Evolutionary conservation across 1,140 invertebrate species (phyloP), one percentile per base, ranked within the genome.

Genomic region (Calosoma granatense): DNA sequence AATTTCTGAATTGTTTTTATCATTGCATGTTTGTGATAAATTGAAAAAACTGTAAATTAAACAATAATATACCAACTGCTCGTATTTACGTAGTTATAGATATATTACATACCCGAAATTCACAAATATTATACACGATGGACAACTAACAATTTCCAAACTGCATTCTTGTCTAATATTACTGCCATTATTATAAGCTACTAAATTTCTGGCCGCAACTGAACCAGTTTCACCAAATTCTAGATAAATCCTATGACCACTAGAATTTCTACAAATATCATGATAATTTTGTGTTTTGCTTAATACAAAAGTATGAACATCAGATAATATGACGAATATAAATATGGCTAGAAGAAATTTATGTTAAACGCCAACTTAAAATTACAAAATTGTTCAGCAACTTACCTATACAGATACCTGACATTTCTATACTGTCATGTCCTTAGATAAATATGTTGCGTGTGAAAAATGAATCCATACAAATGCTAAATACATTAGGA

Each of bases 111-210:
- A 76, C 58, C 74, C 78, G 57, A 86, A 82, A 36, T 74, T 77
- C 11, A 86, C 71, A 2, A 77, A 72, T 17, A 87, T 80, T 22
- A 86, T 76, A 63, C 85, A 87, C 1, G 82, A 83, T 0, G 85
- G 81, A 64, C 85, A 87, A 4, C 84, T 85, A 3, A 85, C 78
- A 43, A 87, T 68, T 64, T 86, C 84, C 51, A 86, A 69, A 57
- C 75, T 81, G 64, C 85, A n/a, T n/a, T n/a, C n/a, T n/a, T n/a
- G n/a, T n/a, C n/a, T n/a, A 87, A 57, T 83, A 79, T 54, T 79
- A 73, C 59, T 76, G 73, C 20, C 47, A 6, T 39, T 58, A 22
- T 51, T 55, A 17, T 63, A 66, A 51, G 52, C 74, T 65, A 74
- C 70, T 1, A 81, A 70, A 66, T 83, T 82, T 55, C 72, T 74